Percentiles rank a stretch among this genome's conserved stretches.
Evolutionary conservation across 2,113 vertebrate genomes (phyloP).

Genomic region (Chloropsis hardwickii): DNA sequence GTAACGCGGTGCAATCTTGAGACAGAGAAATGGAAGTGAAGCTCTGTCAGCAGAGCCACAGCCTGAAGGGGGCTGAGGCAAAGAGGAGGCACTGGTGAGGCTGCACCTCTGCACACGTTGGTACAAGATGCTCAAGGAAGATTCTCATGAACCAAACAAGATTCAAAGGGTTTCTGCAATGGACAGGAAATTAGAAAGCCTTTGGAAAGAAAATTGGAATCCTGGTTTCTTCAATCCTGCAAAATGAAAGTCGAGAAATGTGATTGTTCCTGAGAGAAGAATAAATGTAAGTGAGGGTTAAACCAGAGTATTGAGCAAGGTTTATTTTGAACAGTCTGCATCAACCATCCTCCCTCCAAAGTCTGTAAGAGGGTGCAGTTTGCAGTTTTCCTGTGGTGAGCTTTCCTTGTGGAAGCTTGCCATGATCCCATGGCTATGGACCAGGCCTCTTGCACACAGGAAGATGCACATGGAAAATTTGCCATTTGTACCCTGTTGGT

Average conservation of each 20-base stretch:
- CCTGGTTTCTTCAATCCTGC: not conserved
- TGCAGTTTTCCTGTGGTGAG: not conserved
- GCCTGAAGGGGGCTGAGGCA: fast-evolving
- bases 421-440: not conserved
- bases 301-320: not conserved
- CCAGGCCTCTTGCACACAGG: not conserved
- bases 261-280: not conserved
- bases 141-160: not conserved
- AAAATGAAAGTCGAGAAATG: not conserved
- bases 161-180: not conserved
- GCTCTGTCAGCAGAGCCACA: not conserved
- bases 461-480: not conserved
- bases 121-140: not conserved
- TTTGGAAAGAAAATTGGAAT: not conserved
- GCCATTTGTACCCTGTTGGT: not conserved
- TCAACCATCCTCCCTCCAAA: not conserved
- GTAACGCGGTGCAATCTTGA: not conserved
- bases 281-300: not conserved
- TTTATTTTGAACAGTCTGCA: not conserved
- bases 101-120: fast-evolving
- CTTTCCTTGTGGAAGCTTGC: not conserved
- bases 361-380: not conserved
- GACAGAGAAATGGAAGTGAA: not conserved
- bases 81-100: not conserved
- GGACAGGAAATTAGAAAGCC: not conserved